Evolutionary conservation across 2,888 invertebrate genomes (phyloP), one percentile per base, ranked within the genome.

Genomic region (Lapara coniferarum): DNA sequence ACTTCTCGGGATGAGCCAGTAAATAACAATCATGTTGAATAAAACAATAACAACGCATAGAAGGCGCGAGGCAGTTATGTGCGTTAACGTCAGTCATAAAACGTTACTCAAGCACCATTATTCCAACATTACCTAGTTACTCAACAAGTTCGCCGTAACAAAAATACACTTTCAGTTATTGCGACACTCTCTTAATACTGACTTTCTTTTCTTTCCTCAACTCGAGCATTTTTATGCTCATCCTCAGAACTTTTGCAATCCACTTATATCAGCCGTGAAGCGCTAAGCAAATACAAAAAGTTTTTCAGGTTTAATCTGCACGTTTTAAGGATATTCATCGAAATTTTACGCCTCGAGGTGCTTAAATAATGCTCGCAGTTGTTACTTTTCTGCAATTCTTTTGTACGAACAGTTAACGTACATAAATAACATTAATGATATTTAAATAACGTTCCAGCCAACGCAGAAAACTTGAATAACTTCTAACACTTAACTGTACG

Each of bases 181-280:
- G 89, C 89, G 89, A 90, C 91, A 89, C 85, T 85, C 85, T 83
- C 83, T 85, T 89, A 88, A 88, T 87, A 85, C 89, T 86, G 88
- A 88, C 89, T 89, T 87, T 84, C 84, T 87, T 88, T 86, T 85
- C 85, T 83, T 81, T 81, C 82, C 85, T 84, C 82, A 82, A 87
- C 88, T 87, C 82, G 80, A 88, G 85, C 85, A 90, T 90, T 92
- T 91, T 93, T 92, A 91, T 92, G 89, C 91, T 90, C 91, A 90
- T 92, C 91, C 90, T 87, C 80, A 75, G 86, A 93, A 93, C 92
- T 93, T 93, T 93, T 86, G 92, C 92, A 93, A 93, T 93, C 90
- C 93, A 93, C 92, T 93, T 93, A 93, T 91, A 92, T 92, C 93
- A 92, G 87, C 90, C 88, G 89, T 90, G 91, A 90, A 90, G 89